Conservation (phyloP, 2,888 invertebrate genomes). For the Lasioglossum zephyrum region DNA sequence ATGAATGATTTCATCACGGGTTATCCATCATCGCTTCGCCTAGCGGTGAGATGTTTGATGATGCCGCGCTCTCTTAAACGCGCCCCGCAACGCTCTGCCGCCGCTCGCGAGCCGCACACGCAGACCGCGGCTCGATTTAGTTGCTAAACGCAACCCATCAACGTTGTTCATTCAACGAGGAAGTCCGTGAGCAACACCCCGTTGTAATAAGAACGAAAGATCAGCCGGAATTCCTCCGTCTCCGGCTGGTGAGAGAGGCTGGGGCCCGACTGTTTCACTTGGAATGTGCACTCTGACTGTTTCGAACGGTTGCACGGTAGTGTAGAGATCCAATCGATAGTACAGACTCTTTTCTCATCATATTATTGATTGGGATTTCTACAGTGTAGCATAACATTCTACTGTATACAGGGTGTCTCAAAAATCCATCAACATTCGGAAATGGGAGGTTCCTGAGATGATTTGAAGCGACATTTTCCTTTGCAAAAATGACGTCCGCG, state of each 20-base stretch:
- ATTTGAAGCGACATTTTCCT: no score
- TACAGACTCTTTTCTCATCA: background rate
- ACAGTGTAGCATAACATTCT: background rate
- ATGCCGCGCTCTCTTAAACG: slow-evolving; percentile 74
- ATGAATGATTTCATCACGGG: slow-evolving; percentile 82
- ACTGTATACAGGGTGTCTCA: background rate
- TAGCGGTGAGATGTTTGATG: slow-evolving; percentile 80
- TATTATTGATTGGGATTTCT: background rate
- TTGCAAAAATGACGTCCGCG: no score
- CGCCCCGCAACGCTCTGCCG: slow-evolving; percentile 44
- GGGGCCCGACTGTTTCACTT: background rate
- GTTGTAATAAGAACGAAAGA: slow-evolving; percentile 3
- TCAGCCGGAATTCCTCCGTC: background rate
- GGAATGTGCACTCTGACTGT: background rate
- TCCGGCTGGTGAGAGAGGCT: background rate
- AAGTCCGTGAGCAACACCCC: slow-evolving; percentile 6
- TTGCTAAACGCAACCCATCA: slow-evolving; percentile 39
- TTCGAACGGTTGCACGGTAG: background rate
- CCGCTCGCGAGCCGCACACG: slow-evolving; percentile 37
- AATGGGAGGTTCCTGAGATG: no score
- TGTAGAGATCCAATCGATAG: background rate
- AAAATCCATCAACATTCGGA: no score
- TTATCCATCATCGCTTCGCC: slow-evolving; percentile 81
- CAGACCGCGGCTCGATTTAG: slow-evolving; percentile 45
- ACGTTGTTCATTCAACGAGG: slow-evolving; percentile 22